phyloP scores from a whole-genome alignment of 2,113 vertebrate species.

The Triplophysa tibetana region DNA sequence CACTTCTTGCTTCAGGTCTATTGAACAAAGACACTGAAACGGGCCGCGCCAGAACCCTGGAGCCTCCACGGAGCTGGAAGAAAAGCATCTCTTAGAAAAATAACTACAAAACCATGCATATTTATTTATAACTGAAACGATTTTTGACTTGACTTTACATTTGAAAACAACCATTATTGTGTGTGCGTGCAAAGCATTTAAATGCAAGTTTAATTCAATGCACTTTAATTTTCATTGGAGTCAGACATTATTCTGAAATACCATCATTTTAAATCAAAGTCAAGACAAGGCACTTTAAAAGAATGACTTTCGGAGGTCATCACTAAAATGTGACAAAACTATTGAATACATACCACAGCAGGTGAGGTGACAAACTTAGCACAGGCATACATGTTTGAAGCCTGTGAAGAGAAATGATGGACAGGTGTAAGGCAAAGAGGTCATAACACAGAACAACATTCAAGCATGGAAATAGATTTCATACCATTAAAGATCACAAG shows the following conservation, averaged over 20 bases:
- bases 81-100: not conserved
- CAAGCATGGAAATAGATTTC: not conserved
- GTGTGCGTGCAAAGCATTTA: not conserved
- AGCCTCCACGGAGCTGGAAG: constrained; percentile 73
- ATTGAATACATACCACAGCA: constrained; percentile 72
- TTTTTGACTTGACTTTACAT: too few species aligned
- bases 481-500: too few species aligned
- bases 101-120: not conserved
- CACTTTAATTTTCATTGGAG: too few species aligned
- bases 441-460: not conserved
- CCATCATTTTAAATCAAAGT: too few species aligned
- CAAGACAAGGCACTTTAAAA: not conserved
- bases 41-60: constrained; percentile 75
- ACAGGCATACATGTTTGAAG: constrained; percentile 77
- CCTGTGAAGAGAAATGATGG: constrained; percentile 54
- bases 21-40: constrained; percentile 70
- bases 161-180: too few species aligned
- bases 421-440: not conserved
- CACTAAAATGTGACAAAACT: not conserved
- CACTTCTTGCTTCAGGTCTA: constrained; percentile 71
- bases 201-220: not conserved
- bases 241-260: too few species aligned
- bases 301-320: not conserved
- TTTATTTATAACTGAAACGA: too few species aligned
- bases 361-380: constrained; percentile 76